Evolutionary conservation across 2,113 vertebrate genomes (phyloP), one percentile per base, ranked within the genome.

Genomic region (Terrapene triunguis): DNA sequence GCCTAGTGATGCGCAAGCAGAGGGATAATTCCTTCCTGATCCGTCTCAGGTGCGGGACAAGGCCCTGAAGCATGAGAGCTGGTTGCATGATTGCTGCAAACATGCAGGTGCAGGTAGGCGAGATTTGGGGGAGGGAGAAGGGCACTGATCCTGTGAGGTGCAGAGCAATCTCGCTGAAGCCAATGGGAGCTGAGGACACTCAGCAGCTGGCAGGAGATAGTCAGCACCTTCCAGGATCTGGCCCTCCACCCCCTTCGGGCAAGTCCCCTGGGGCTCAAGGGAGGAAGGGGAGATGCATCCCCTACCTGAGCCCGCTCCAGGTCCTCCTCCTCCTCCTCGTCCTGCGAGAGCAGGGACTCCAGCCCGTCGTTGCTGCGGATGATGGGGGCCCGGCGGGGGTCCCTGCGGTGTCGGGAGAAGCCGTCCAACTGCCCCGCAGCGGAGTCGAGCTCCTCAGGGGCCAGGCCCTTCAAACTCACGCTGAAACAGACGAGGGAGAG

Each of bases 361-460:
- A 98, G 89, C 8, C 98, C 97, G 0, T 98, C 97, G 0, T 85
- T 97, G 96, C 97, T 98, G 80, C 92, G 98, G 38, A 97, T 3
- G 5, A 97, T 96, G 62, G 96, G 96, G 42, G 42, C 84, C 24
- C 98, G 57, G 22, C 95, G 84, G 78, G 97, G 94, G 85, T 95
- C 96, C 48, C 54, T 47, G 48, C 1, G 69, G 53, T 3, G 19
- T 62, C 0, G 4, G 38, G 90, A 42, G 7, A 89, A 84, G 32
- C 83, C 32, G 0, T 86, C 94, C 47, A 94, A 53, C 42, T 55
- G 95, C 83, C 94, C 96, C 0, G 8, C 0, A 4, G 90, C 89
- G 42, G 24, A 95, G 19, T 76, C 93, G 0, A 96, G 29, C 32
- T 92, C 91, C 0, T 80, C 51, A 0, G 80, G 24, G 12, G 84